Evolutionary conservation across 2,113 vertebrate genomes (phyloP), one percentile per base, ranked within the genome.

Genomic region (Boulengerochromis microlepis): DNA sequence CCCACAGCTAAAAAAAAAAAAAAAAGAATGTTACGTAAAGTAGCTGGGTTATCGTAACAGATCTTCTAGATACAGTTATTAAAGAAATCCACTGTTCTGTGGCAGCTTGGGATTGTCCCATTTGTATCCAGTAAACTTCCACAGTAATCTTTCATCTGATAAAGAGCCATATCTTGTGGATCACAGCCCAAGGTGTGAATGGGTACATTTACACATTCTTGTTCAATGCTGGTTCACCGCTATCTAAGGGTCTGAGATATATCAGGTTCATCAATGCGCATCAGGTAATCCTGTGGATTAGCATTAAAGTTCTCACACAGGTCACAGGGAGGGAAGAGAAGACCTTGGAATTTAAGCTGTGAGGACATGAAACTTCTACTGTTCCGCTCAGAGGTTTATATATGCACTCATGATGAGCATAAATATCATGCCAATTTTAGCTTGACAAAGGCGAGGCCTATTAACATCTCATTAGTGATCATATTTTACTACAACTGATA

Each of bases 231-330:
- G 15, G 66, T 90, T 52, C 31, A 86, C 87, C 84, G 90, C 12
- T 83, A 57, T 71, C 31, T 85, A 8, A 89, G 69, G n/a, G 88
- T 78, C 22, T 86, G 54, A 38, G 47, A 29, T 2, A 86, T 31
- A 80, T 89, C 61, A 33, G 74, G 19, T 10, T 69, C 19, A 3
- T 31, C 35, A 3, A 89, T 85, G 5, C 47, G 8, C 4, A 80
- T 45, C 47, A 87, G 15, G 26, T 82, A 86, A n/a, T 93, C 90
- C 19, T 82, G 26, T 29, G 86, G 61, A 82, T 94, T 9, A 11
- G 22, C 80, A 40, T 93, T 91, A 64, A 93, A 94, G 66, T 96
- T 94, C 8, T 93, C 91, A n/a, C 94, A 94, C 45, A 95, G 52
- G 71, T 90, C 92, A 80, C 92, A 95, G 24, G 91, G 69, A 40